These are phyloP conservation scores for Puffinus mauretanicus DNA, from an alignment of 2,113 vertebrate species.

Conservation along the genomic window DNA sequence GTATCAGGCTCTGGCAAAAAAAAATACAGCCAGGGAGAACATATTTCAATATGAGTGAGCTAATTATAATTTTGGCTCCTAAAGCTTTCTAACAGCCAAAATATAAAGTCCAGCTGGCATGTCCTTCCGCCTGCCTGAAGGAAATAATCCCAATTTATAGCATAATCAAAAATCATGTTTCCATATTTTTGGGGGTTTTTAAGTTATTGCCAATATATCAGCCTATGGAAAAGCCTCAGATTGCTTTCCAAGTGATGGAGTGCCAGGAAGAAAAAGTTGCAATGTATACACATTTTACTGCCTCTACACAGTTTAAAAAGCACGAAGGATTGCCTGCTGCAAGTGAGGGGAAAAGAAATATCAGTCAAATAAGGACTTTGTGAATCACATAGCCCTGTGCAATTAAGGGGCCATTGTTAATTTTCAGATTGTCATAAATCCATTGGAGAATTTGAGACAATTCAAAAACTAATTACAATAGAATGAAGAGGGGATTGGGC, in stretches of 20 bases:
- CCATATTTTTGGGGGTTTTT: slow-evolving; percentile 1
- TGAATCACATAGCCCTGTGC: slow-evolving; percentile 58
- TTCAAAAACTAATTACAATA: slow-evolving; percentile 71
- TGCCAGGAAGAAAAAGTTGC: slow-evolving; percentile 35
- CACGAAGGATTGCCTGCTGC: neutral
- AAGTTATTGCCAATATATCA: slow-evolving; percentile 50
- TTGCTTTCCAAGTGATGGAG: slow-evolving; percentile 50
- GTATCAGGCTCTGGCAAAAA: slow-evolving; percentile 43
- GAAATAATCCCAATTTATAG: slow-evolving; percentile 57
- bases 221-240: slow-evolving; percentile 45
- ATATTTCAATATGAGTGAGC: slow-evolving; percentile 56
- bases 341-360: slow-evolving; percentile 6
- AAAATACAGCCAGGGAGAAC: slow-evolving; percentile 22
- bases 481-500: slow-evolving; percentile 70
- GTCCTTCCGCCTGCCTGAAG: slow-evolving; percentile 51
- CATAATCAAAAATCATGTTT: slow-evolving; percentile 57
- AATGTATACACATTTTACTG: slow-evolving; percentile 39
- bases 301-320: slow-evolving; percentile 30
- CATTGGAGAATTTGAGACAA: slow-evolving; percentile 74
- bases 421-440: slow-evolving; percentile 72
- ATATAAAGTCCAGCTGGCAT: slow-evolving; percentile 64
- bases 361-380: slow-evolving; percentile 49
- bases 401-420: slow-evolving; percentile 73
- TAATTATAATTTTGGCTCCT: slow-evolving; percentile 68
- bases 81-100: slow-evolving; percentile 44